Evolutionary conservation across 2,888 invertebrate genomes (phyloP), one percentile per base, ranked within the genome.

Genomic region (Pachliopta kotzebuea): DNA sequence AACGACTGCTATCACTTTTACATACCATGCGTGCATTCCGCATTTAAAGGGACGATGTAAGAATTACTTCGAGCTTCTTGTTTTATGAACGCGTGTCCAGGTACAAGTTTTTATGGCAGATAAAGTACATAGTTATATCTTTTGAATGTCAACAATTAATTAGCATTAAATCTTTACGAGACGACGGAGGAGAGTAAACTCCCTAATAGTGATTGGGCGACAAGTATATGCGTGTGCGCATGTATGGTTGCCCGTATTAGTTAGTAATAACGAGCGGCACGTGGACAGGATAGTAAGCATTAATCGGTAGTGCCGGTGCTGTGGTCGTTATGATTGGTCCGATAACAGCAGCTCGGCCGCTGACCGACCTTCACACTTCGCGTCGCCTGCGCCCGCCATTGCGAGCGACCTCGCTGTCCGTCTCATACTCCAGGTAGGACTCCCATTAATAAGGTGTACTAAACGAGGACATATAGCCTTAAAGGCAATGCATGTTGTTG

Each of bases 301-400:
- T 77, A 76, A 79, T 81, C 80, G 78, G 77, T 74, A 70, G 67
- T 63, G 74, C 65, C 66, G 70, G 74, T 74, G 76, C 72, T 76
- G 72, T 76, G 81, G 82, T 86, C 78, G 78, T 81, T 83, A 83
- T 76, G 84, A 85, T 83, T 84, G 86, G 85, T 79, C 74, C 85
- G 88, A 88, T 89, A 88, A 86, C 75, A 78, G 72, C 74, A 76
- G 86, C 83, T 79, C 88, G 90, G 89, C 84, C 89, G 86, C 84
- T 89, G 90, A 90, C 90, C 90, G 90, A 81, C 90, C 90, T 90
- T 90, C 90, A 89, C 90, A 80, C 84, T 74, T 75, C 76, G 74
- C 76, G 77, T 74, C 71, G 76, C 74, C 71, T 74, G 75, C 72
- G 75, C 75, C 74, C 72, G 76, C 78, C 76, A 73, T 71, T 74